These are phyloP conservation scores for Archaeoteleia sp. DNA, from an alignment of 2,888 invertebrate species.

Conservation along the genomic window DNA sequence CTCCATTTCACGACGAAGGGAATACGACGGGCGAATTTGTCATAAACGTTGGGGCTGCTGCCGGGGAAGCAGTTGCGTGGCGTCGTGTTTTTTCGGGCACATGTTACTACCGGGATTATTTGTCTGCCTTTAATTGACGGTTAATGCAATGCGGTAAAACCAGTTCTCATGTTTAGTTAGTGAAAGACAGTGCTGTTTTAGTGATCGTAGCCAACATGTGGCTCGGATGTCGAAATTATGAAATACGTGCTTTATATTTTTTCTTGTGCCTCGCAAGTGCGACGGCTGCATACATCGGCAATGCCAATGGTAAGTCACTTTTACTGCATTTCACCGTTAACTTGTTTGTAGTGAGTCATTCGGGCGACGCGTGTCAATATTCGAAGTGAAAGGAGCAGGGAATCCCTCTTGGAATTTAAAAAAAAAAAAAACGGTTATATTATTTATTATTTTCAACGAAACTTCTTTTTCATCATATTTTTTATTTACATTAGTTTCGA, in stretches of 20 bases:
- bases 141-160: slow-evolving; percentile 18
- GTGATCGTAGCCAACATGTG: slow-evolving; percentile 31
- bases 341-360: no score
- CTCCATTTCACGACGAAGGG: slow-evolving; percentile 52
- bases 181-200: slow-evolving; percentile 12
- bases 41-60: slow-evolving; percentile 62
- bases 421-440: no score
- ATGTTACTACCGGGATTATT: slow-evolving; percentile 21
- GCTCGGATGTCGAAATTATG: slow-evolving; percentile 16
- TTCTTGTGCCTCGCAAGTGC: slow-evolving; percentile 2
- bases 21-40: slow-evolving; percentile 64
- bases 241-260: neutral
- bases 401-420: no score
- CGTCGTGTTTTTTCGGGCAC: slow-evolving; percentile 32
- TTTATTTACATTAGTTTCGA: no score
- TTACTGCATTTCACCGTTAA: no score
- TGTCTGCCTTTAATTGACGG: slow-evolving; percentile 2
- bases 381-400: no score
- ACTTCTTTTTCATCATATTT: no score
- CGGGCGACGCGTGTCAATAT: no score
- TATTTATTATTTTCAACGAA: no score
- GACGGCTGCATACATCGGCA: neutral
- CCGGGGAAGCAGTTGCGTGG: slow-evolving; percentile 55
- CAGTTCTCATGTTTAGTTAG: slow-evolving; percentile 28
- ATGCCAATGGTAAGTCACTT: neutral